phyloP scores from a whole-genome alignment of 2,888 invertebrate species.

The Phalera bucephala region DNA sequence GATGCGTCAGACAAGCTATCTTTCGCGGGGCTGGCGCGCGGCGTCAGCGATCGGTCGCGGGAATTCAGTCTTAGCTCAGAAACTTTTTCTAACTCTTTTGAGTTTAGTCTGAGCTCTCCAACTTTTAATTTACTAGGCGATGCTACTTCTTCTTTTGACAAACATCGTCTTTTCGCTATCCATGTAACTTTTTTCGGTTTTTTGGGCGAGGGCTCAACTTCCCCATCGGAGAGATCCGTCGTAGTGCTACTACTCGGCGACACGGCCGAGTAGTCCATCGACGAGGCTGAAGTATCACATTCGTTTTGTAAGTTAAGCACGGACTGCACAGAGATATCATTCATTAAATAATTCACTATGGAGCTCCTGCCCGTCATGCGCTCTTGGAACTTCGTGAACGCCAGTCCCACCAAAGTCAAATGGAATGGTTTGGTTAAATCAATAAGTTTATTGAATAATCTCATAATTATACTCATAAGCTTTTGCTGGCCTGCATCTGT shows the following conservation, averaged over 20 bases:
- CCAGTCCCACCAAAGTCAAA: conserved; percentile 90
- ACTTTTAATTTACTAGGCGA: conserved; percentile 88
- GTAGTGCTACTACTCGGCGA: conserved; percentile 76
- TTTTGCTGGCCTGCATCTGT: conserved; percentile 84
- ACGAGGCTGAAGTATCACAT: conserved; percentile 71
- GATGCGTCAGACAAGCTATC: conserved; percentile 68
- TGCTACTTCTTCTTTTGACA: conserved; percentile 79
- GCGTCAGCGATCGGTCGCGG: conserved; percentile 70
- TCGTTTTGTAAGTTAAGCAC: conserved; percentile 86
- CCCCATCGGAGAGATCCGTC: conserved; percentile 85
- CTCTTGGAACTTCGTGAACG: conserved; percentile 91
- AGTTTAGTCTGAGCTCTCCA: conserved; percentile 85
- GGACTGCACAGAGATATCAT: conserved; percentile 91
- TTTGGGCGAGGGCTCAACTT: conserved; percentile 90
- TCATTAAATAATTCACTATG: conserved; percentile 89
- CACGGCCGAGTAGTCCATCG: conserved; percentile 77
- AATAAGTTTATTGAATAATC: conserved; percentile 88
- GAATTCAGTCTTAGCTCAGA: conserved; percentile 74
- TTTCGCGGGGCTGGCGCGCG: conserved; percentile 73
- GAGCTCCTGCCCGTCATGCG: conserved; percentile 87
- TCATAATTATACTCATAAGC: conserved; percentile 87
- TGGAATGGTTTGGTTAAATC: conserved; percentile 89
- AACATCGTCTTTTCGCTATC: conserved; percentile 76
- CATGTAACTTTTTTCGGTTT: conserved; percentile 83
- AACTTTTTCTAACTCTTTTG: conserved; percentile 84